Percentiles rank a stretch among this genome's conserved stretches.
These are phyloP conservation scores for Trichechus manatus DNA, from an alignment of 2,113 vertebrate genomes.

Conservation along the genomic window DNA sequence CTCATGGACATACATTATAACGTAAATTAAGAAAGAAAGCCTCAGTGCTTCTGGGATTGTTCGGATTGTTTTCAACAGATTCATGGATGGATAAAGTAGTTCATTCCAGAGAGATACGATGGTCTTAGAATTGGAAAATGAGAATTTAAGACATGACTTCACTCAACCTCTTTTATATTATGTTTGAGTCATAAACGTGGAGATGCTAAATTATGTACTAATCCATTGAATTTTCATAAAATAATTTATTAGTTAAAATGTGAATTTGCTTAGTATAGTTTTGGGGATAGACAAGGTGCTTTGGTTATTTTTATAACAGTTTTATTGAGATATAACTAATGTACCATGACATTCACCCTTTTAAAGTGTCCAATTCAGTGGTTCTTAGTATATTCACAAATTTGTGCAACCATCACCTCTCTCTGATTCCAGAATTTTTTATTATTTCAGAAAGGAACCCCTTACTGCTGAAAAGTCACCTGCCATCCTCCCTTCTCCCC, in stretches of 20 bases:
- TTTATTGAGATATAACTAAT: not conserved
- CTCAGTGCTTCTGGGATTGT: not conserved
- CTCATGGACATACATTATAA: not conserved
- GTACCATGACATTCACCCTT: not conserved
- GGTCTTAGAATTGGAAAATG: not conserved
- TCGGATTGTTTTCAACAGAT: not conserved
- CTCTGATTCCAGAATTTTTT: not conserved
- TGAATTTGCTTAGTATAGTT: not conserved
- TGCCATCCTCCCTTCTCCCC: not conserved
- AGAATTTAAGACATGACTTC: not conserved
- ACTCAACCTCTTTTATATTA: not conserved
- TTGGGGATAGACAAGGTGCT: not conserved
- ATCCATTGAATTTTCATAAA: slow-evolving; percentile 11
- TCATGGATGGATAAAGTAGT: not conserved
- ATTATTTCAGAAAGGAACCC: not conserved
- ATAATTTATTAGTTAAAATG: not conserved
- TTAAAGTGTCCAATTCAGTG: not conserved
- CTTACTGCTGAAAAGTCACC: not conserved
- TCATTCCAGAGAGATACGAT: not conserved
- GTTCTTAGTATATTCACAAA: not conserved
- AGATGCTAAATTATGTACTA: not conserved
- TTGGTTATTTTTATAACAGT: not conserved
- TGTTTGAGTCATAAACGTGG: not conserved
- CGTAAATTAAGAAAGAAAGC: not conserved
- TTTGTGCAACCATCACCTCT: not conserved